These are phyloP conservation scores for Peromyscus attwateri DNA, from an alignment of 2,797 vertebrate species.

Conservation along the genomic window DNA sequence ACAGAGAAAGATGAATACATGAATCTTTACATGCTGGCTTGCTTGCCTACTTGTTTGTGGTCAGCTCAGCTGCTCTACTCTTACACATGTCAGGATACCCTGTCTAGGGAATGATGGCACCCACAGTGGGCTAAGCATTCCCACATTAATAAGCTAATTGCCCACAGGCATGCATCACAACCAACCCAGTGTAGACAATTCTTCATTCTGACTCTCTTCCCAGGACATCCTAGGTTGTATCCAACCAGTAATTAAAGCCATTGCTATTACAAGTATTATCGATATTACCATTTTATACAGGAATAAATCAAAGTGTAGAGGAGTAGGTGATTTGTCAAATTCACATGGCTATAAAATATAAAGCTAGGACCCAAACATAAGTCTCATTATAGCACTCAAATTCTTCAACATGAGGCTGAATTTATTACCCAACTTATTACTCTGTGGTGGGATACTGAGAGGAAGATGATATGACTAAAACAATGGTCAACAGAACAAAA, in stretches of 20 bases:
- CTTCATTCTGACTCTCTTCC: background rate
- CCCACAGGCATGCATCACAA: background rate
- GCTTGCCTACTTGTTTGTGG: background rate
- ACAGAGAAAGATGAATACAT: background rate
- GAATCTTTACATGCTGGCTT: background rate
- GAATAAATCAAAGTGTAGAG: conserved; percentile 17
- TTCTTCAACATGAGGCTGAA: background rate
- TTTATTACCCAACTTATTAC: background rate
- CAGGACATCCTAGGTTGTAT: background rate
- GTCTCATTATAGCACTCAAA: background rate
- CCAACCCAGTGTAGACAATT: background rate
- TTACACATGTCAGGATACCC: background rate
- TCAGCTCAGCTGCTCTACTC: background rate
- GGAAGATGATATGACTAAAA: background rate
- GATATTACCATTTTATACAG: background rate
- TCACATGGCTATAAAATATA: background rate
- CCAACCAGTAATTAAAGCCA: background rate
- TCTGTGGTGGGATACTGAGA: background rate
- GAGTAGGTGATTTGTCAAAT: background rate
- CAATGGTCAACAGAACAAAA: background rate
- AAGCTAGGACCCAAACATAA: background rate
- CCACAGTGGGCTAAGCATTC: background rate
- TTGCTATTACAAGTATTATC: background rate
- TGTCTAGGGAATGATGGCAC: background rate
- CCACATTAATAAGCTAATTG: background rate